A percentile compares a stretch with the other conserved stretches of the same genome.
Evolutionary conservation across 2,888 invertebrate genomes (phyloP).

Genomic region (Phlogophora meticulosa): DNA sequence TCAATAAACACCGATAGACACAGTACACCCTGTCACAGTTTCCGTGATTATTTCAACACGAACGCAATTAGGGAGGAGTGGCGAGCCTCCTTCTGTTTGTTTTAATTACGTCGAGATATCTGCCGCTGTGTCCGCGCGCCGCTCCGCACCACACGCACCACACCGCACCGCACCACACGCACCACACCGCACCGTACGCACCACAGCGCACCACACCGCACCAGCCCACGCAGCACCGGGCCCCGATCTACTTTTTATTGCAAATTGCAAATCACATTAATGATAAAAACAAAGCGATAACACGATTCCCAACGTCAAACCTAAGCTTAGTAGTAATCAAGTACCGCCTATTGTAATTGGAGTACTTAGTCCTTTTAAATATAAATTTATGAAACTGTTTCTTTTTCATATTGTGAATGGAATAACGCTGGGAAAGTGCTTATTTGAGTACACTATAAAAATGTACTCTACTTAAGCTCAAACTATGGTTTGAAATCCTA

Average conservation of each 20-base stretch:
- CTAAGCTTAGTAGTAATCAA: conserved; percentile 54
- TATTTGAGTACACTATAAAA: neutral
- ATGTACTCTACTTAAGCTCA: neutral
- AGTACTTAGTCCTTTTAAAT: conserved; percentile 34
- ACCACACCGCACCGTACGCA: conserved; percentile 50
- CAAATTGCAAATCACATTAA: conserved; percentile 85
- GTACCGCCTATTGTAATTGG: conserved; percentile 64
- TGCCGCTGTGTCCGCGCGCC: conserved; percentile 74
- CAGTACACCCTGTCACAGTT: conserved; percentile 79
- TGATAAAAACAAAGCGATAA: conserved; percentile 81
- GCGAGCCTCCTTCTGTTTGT: conserved; percentile 88
- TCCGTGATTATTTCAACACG: conserved; percentile 88
- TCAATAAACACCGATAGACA: conserved; percentile 65
- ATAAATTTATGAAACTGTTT: conserved; percentile 16
- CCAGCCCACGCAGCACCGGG: conserved; percentile 52
- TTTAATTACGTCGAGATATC: conserved; percentile 90
- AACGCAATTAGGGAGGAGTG: conserved; percentile 90
- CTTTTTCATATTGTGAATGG: conserved; percentile 2
- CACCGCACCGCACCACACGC: conserved; percentile 1
- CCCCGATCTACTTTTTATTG: conserved; percentile 81
- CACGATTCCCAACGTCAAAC: conserved; percentile 71
- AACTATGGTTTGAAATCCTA: conserved; percentile 16
- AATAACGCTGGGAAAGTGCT: neutral
- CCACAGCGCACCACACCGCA: conserved; percentile 19
- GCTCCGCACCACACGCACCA: conserved; percentile 28